Base-by-base conservation (phyloP, 2,797 vertebrate species). In the Heterohyrax brucei region DNA sequence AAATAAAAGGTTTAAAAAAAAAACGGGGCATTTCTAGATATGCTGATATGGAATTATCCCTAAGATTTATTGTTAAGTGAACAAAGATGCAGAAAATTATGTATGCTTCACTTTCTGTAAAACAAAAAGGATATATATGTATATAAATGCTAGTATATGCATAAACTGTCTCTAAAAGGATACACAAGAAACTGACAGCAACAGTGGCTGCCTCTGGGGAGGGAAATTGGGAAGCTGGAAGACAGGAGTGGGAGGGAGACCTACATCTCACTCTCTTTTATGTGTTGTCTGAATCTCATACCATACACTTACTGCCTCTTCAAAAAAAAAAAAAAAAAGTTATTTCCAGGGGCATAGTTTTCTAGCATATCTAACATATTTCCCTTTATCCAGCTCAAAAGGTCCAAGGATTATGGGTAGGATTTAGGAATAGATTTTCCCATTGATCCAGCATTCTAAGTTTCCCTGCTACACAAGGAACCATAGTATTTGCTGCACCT, bases 1-100 rank as follows among this genome's bases (percentile, higher is more conserved):
- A 95, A 95, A 94, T 76, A 72, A 92, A 82, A 96, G 89, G 28
- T 44, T 76, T 66, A 87, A 92, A 87, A 61, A 22, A 85, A 86
- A 89, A 30, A 91, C 96, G 3, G 83, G 77, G 56, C 10, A 91
- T 73, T 84, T 87, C 28, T 53, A 87, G 56, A 56, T 59, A 13
- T 61, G 24, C n/a, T 48, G 56, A 83, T 87, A 22, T 13, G 82
- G 16, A 95, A 84, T 24, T 66, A 80, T 83, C 6, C 75, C 59
- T 46, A 70, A 87, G 87, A 89, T 12, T 46, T 44, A 87, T 53
- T 85, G 56, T 66, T 72, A 80, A 75, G 3, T 96, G 56, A 68
- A 93, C 89, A 82, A 83, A 68, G n/a, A 19, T 68, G 0, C 66
- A 89, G 53, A 87, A 91, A 73, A 82, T 0, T 56, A 75, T 12